Evolutionary conservation across 2,797 vertebrate species (phyloP).

Genomic region (Gymnoscopelus microlampas): DNA sequence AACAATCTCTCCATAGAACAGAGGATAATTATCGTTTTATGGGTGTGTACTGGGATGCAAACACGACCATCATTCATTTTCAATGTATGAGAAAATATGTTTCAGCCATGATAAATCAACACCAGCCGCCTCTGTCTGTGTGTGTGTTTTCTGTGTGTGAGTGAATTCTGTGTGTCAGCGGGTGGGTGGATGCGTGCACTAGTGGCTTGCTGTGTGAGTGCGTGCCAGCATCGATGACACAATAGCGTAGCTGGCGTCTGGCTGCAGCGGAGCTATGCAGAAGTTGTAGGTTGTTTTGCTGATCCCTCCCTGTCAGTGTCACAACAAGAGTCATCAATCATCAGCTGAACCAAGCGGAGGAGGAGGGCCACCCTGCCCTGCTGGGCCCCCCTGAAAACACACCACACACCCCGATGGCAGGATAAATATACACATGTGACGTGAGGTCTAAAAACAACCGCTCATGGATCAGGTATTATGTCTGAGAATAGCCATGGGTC

Average conservation of each 20-base stretch:
- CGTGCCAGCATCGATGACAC: conserved; percentile 62
- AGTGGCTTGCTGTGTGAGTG: conserved; percentile 57
- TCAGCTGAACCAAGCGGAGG: conserved; percentile 19
- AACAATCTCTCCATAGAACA: conserved; percentile 47
- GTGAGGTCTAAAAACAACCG: conserved; percentile 59
- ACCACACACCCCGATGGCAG: conserved; percentile 35
- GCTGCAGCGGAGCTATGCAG: conserved; percentile 72
- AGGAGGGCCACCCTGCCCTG: conserved; percentile 61
- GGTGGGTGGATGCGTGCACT: conserved; percentile 61
- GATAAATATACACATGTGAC: conserved; percentile 56
- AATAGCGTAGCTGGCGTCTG: conserved; percentile 70
- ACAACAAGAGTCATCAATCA: conserved; percentile 76
- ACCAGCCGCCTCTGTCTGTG: conserved; percentile 2
- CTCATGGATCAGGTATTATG: conserved; percentile 39
- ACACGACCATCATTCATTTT: conserved; percentile 49
- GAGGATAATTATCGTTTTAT: conserved; percentile 62
- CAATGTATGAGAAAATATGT: conserved; percentile 65
- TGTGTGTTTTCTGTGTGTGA: conserved; percentile 43
- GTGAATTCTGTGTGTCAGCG: conserved; percentile 17
- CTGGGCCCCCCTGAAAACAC: conserved; percentile 50
- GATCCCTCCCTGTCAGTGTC: conserved; percentile 78
- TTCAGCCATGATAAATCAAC: conserved; percentile 63
- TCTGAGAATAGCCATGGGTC: conserved; percentile 60
- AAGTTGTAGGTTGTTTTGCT: conserved; percentile 78
- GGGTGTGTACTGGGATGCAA: conserved; percentile 45